These are phyloP conservation scores for Parnassius apollo DNA, from an alignment of 2,888 invertebrate genomes.

Conservation along the genomic window DNA sequence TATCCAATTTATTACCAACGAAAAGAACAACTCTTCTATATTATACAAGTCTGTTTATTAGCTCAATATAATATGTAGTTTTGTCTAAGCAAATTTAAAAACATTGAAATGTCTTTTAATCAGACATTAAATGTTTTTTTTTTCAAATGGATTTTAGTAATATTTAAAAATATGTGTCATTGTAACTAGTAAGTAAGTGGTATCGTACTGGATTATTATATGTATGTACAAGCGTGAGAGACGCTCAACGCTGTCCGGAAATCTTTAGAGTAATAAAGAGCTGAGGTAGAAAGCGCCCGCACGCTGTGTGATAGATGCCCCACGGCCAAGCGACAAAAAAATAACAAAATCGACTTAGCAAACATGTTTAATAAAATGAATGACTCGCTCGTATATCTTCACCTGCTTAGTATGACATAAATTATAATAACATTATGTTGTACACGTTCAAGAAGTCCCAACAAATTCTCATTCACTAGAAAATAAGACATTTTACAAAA, in stretches of 20 bases:
- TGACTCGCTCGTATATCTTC: constrained; percentile 79
- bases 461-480: constrained; percentile 77
- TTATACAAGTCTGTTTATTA: too few species aligned
- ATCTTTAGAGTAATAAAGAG: constrained; percentile 76
- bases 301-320: constrained; percentile 79
- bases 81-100: too few species aligned
- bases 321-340: constrained; percentile 70
- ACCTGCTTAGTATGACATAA: constrained; percentile 81
- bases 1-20: too few species aligned
- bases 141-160: background rate
- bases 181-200: constrained; percentile 21
- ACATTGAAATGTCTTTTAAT: too few species aligned
- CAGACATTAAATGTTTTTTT: too few species aligned
- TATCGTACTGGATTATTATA: constrained; percentile 18
- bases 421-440: constrained; percentile 81
- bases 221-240: constrained; percentile 20
- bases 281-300: constrained; percentile 73
- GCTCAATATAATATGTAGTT: too few species aligned
- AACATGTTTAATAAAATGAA: constrained; percentile 80
- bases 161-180: background rate
- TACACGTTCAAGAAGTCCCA: constrained; percentile 76
- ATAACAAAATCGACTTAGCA: constrained; percentile 79
- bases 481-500: constrained; percentile 74
- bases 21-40: too few species aligned
- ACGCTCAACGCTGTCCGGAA: constrained; percentile 59